Conservation (phyloP, 1,140 invertebrate genomes). For the Atta texana region DNA sequence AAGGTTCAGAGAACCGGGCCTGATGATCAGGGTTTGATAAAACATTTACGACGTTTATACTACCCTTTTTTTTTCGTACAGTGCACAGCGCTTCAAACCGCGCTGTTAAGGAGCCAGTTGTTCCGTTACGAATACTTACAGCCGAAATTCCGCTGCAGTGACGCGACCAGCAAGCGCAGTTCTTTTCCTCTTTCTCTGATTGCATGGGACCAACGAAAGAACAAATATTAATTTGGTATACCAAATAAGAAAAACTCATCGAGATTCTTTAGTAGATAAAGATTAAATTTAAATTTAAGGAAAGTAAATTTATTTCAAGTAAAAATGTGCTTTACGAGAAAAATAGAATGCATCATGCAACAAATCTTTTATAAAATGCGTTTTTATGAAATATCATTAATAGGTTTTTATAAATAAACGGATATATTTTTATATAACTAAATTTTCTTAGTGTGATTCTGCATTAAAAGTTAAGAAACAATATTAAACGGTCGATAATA, state of each 20-base stretch:
- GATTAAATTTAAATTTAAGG: not conserved
- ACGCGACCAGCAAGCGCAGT: constrained; percentile 23
- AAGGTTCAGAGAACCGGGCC: constrained; percentile 44
- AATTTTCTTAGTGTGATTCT: not conserved
- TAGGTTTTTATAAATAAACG: not conserved
- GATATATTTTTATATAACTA: not conserved
- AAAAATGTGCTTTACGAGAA: not conserved
- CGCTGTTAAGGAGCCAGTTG: constrained; percentile 51
- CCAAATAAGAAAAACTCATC: not conserved
- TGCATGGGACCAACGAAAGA: not conserved
- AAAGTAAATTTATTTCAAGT: not conserved
- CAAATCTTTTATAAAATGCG: not conserved
- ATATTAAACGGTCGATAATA: too few relatives aligned
- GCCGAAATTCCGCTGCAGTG: constrained; percentile 59
- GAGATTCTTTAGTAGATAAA: not conserved
- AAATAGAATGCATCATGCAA: not conserved
- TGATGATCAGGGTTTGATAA: constrained; percentile 64
- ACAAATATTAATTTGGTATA: constrained; percentile 21
- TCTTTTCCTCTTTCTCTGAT: constrained; percentile 1
- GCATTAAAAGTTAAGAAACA: too few relatives aligned
- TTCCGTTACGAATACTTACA: constrained; percentile 73
- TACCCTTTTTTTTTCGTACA: constrained; percentile 9
- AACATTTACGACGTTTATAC: constrained; percentile 29
- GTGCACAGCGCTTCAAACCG: not conserved
- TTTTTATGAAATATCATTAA: not conserved